Percentiles rank a stretch among this genome's conserved stretches.
Conservation (phyloP, 2,797 vertebrate genomes). For the Gymnodraco acuticeps region DNA sequence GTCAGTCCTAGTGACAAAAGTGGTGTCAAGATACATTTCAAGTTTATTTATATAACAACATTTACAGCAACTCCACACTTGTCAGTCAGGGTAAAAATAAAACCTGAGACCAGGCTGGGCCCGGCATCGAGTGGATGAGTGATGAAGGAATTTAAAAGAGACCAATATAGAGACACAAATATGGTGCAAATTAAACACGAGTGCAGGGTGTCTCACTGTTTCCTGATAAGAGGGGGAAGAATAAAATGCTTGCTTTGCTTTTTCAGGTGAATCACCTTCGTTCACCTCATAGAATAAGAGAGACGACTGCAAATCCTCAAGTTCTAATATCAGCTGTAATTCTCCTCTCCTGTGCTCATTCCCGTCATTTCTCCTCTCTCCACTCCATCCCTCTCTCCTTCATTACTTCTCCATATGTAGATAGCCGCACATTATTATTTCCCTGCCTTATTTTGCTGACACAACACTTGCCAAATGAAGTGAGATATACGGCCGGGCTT, state of each 20-base stretch:
- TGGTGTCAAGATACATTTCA: constrained; percentile 39
- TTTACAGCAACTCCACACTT: constrained; percentile 44
- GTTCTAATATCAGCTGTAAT: constrained; percentile 56
- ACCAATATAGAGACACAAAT: constrained; percentile 20
- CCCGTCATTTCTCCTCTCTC: constrained; percentile 33
- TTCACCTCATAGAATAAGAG: constrained; percentile 41
- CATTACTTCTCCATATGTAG: constrained; percentile 85
- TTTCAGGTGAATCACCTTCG: constrained; percentile 38
- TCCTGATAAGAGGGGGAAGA: constrained; percentile 25
- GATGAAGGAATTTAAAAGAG: constrained; percentile 27
- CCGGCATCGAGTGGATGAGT: not conserved
- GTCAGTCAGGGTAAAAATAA: constrained; percentile 32
- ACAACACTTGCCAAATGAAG: constrained; percentile 82
- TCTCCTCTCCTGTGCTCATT: constrained; percentile 40
- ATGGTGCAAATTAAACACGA: constrained; percentile 23
- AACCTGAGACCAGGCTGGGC: constrained; percentile 12
- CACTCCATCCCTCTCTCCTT: constrained; percentile 68
- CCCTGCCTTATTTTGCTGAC: constrained; percentile 83
- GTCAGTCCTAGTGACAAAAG: constrained; percentile 50
- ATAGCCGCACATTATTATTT: constrained; percentile 80
- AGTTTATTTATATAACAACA: constrained; percentile 63
- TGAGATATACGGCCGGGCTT: constrained; percentile 83
- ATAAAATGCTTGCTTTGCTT: constrained; percentile 55
- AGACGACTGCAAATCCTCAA: constrained; percentile 47
- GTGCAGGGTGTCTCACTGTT: constrained; percentile 22